Conservation (phyloP, 2,797 vertebrate genomes). For the Cyclopterus lumpus region DNA sequence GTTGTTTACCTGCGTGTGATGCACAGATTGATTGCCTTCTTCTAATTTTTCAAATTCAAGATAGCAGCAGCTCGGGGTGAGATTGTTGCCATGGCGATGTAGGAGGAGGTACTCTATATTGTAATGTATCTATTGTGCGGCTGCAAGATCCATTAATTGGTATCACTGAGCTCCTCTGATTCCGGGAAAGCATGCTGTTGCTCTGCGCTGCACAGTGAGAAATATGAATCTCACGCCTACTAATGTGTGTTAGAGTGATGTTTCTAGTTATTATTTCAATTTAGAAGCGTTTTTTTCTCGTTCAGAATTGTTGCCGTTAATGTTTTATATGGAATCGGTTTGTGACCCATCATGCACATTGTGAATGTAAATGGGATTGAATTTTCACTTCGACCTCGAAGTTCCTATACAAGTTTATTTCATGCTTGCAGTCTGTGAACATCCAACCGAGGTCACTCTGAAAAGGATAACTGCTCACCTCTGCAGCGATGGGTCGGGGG, state of each 20-base stretch:
- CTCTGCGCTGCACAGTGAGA: not conserved
- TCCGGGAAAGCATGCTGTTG: not conserved
- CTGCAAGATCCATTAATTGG: conserved; percentile 9
- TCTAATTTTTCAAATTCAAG: conserved; percentile 4
- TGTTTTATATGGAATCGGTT: not conserved
- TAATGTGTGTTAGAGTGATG: not conserved
- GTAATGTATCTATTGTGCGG: not conserved
- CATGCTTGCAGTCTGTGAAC: not conserved
- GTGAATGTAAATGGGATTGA: not conserved
- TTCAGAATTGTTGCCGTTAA: not conserved
- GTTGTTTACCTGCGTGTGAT: conserved; percentile 17
- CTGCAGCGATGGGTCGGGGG: not conserved
- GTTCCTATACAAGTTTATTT: not conserved
- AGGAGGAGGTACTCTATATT: not conserved
- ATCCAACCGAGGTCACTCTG: not conserved
- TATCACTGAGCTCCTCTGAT: not conserved
- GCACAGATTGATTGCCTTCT: not conserved
- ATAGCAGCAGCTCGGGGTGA: not conserved
- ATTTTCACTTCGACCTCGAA: not conserved
- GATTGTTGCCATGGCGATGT: conserved; percentile 7
- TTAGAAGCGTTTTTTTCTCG: not conserved
- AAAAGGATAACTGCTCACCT: not conserved
- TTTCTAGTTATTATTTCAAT: not conserved
- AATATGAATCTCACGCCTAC: not conserved
- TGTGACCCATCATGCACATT: no score